phyloP scores from a whole-genome alignment of 1,140 invertebrate genomes.

The Bombus ignitus region DNA sequence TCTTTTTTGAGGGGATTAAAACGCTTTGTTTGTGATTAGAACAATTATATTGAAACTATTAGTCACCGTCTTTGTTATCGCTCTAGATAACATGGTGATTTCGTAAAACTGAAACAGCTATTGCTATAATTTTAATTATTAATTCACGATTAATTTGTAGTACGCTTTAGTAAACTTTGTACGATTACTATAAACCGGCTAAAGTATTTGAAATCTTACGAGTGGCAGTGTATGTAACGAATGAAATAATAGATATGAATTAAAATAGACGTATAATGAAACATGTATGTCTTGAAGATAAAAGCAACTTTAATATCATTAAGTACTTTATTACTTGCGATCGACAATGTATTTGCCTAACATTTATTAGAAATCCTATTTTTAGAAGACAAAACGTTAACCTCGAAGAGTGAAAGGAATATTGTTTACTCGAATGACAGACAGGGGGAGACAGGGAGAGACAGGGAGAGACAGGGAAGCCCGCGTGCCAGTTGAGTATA shows the following conservation, averaged over 20 bases:
- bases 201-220: not conserved
- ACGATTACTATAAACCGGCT: too few species aligned
- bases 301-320: not conserved
- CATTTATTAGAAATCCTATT: not conserved
- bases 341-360: too few species aligned
- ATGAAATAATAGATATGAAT: not conserved
- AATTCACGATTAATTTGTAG: too few species aligned
- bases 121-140: too few species aligned
- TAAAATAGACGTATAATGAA: not conserved
- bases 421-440: constrained; percentile 15
- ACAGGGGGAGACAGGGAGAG: not conserved
- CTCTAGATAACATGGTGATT: too few species aligned
- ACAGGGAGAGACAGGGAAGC: not conserved
- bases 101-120: too few species aligned
- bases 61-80: too few species aligned
- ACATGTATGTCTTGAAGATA: too few species aligned
- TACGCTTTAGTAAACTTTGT: too few species aligned
- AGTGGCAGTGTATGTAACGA: not conserved
- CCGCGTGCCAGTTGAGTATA: constrained; percentile 57
- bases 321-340: not conserved
- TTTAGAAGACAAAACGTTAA: not conserved
- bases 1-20: too few species aligned
- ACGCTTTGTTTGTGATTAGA: too few species aligned
- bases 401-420: not conserved
- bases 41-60: too few species aligned